These are phyloP conservation scores for Saccostrea echinata DNA, from an alignment of 1,140 invertebrate genomes.

Conservation along the genomic window DNA sequence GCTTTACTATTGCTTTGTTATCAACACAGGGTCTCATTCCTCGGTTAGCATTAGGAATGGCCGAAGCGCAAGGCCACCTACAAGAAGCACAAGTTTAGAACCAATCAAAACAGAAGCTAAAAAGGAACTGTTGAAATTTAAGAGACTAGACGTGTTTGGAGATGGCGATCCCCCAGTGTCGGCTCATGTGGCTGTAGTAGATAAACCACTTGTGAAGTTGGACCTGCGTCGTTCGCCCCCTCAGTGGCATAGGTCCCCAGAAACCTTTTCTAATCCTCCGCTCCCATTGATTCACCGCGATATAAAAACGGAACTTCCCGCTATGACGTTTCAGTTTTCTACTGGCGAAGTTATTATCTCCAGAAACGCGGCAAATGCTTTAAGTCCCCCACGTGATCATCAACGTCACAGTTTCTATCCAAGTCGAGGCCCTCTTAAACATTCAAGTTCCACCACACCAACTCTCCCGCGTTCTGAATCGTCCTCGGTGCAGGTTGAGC, in stretches of 20 bases:
- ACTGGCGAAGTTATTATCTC: constrained; percentile 27
- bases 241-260: neutral
- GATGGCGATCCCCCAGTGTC: neutral
- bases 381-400: neutral
- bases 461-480: constrained; percentile 8
- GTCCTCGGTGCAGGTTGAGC: neutral
- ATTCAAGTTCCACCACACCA: neutral
- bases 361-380: constrained; percentile 2
- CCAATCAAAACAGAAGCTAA: neutral
- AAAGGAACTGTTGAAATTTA: neutral
- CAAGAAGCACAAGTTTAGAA: neutral
- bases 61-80: neutral
- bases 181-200: neutral
- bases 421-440: neutral
- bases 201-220: constrained; percentile 9
- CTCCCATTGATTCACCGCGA: constrained; percentile 7
- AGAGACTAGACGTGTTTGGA: constrained; percentile 16
- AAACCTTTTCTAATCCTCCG: neutral
- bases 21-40: neutral
- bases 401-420: constrained; percentile 29
- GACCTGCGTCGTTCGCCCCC: neutral
- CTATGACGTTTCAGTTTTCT: constrained; percentile 5
- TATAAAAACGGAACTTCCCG: constrained; percentile 10
- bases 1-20: neutral
- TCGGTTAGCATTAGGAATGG: neutral